Evolutionary conservation across 2,888 invertebrate genomes (phyloP).

Genomic region (Microdon myrmicae): DNA sequence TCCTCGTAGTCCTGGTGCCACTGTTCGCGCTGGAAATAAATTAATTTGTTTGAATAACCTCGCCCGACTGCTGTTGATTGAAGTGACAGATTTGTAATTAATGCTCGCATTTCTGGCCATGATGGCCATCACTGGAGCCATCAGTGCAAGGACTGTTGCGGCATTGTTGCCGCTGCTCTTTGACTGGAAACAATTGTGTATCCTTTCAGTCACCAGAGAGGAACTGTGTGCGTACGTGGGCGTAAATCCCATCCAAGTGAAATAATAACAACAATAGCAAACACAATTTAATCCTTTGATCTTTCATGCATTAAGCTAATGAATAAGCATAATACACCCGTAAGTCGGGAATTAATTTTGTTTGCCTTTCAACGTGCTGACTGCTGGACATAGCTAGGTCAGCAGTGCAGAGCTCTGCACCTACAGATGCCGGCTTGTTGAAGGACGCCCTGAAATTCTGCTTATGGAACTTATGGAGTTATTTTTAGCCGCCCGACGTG

Average conservation of each 20-base stretch:
- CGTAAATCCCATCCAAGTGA: conserved; percentile 34
- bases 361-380: conserved; percentile 44
- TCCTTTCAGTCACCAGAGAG: not conserved
- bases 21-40: conserved; percentile 28
- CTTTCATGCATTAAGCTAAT: conserved; percentile 50
- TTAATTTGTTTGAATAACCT: conserved; percentile 52
- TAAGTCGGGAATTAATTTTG: conserved; percentile 47
- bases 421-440: no score
- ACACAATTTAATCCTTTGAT: conserved; percentile 52
- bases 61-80: conserved; percentile 51
- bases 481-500: no score
- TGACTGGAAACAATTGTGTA: conserved; percentile 13
- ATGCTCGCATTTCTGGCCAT: conserved; percentile 46
- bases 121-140: conserved; percentile 40
- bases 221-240: conserved; percentile 1
- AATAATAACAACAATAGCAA: conserved; percentile 43
- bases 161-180: conserved; percentile 10
- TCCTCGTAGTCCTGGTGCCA: not conserved
- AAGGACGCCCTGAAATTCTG: no score
- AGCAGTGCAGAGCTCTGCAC: no score
- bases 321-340: conserved; percentile 46
- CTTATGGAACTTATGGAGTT: no score
- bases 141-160: conserved; percentile 11
- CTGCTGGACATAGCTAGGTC: conserved; percentile 36
- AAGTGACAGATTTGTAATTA: conserved; percentile 53